Evolutionary conservation across 2,113 vertebrate species (phyloP), one percentile per base, ranked within the genome.

Genomic region (Ptilonorhynchus violaceus): DNA sequence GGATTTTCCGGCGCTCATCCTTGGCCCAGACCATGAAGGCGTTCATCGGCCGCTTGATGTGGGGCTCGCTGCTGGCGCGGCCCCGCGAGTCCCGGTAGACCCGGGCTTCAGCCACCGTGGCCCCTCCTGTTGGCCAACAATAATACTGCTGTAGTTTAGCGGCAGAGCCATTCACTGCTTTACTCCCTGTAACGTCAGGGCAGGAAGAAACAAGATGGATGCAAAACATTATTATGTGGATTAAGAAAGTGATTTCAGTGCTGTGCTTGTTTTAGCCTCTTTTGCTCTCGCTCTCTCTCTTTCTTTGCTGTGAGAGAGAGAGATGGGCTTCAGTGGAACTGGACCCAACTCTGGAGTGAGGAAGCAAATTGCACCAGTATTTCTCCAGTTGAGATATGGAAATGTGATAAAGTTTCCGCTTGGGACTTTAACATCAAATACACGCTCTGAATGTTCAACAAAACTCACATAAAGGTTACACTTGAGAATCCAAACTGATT

Each of bases 1-100:
- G 99, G 97, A 99, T 99, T 98, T 99, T 99, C 95, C 99, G 98
- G 46, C 99, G 98, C 97, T 99, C 99, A 17, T 99, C 99, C 96
- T 99, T 99, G 60, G 99, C 99, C 99, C 99, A 99, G 97, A 99
- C 99, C 99, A 99, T 99, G 98, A 99, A 99, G 46, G 99, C 99
- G 69, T 99, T 99, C 99, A 99, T 99, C 96, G 99, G 99, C 97
- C 99, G 98, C 96, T 99, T 99, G 98, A 99, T 99, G 98, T 99
- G 99, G 25, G 99, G 99, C 97, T 99, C 99, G 20, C 98, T 99
- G 98, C 96, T 99, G 98, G 99, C 99, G 44, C 99, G 98, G 91
- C 99, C 99, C 68, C 99, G 97, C 30, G 99, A 97, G 96, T 99
- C 99, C 98, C 99, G 98, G 98, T 99, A 99, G 94, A 99, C 99